Base-by-base conservation (phyloP, 2,888 invertebrate genomes). In the Cantharis lateralis region DNA sequence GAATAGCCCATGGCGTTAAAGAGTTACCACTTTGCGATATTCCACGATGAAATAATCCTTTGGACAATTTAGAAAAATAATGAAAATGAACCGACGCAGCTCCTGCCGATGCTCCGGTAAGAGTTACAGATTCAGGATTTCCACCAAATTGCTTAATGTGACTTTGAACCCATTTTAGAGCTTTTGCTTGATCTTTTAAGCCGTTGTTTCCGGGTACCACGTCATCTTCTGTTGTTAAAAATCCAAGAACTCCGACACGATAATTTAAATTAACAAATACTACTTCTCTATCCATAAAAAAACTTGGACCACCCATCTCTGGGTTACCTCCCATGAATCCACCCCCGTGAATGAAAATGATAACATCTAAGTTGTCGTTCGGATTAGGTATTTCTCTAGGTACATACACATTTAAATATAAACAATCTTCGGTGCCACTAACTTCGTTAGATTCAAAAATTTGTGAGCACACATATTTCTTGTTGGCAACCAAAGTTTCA, bases 1-100 rank as follows among this genome's bases (percentile, higher is more conserved):
- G 87, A 71, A 91, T 88, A 0, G 91, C 82, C 87, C 87, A 87
- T 0, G 92, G 90, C 62, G 90, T 87, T 13, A 94, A 88, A 0
- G 93, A 91, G 1, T 91, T 90, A 0, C 94, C 94, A 82, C 94
- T 94, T 83, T 91, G 89, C 0, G 94, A 93, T 69, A 92, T 91
- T 20, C 92, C 93, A 16, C 90, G 87, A 78, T 89, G 84, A 82
- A 91, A 91, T 3, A 89, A 87, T 4, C 90, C 91, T 90, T 87
- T 89, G 10, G 92, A 91, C 79, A 91, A 82, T 0, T 91, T 91
- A 0, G 93, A 92, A 10, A 94, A 82, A 81, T 92, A 91, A 79
- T 94, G 94, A 81, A 93, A 91, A 84, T 94, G 93, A 0, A 93
- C 93, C 80, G 93, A 92, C 0, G 91, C 93, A 26, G 91, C 93